Evolutionary conservation across 2,888 invertebrate genomes (phyloP).

Genomic region (Netelia melanura): DNA sequence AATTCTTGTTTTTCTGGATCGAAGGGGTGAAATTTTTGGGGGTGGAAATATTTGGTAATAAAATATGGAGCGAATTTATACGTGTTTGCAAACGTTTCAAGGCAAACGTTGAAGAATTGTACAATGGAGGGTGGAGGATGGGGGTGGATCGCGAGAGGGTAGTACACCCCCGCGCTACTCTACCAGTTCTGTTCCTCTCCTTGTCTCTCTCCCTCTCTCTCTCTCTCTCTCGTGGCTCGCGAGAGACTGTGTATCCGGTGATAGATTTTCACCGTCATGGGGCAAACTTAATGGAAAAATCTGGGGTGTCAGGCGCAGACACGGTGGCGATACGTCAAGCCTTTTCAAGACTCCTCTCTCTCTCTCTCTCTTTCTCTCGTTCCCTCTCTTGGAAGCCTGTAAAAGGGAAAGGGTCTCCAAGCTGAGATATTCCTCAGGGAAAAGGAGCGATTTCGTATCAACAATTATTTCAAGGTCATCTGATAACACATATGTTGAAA

Average conservation of each 20-base stretch:
- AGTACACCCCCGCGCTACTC: slow-evolving; percentile 21
- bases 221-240: slow-evolving; percentile 35
- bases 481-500: slow-evolving; percentile 33
- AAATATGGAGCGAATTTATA: slow-evolving; percentile 42
- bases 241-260: slow-evolving; percentile 80
- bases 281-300: slow-evolving; percentile 84
- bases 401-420: slow-evolving; percentile 53
- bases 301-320: slow-evolving; percentile 84
- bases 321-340: slow-evolving; percentile 83
- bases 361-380: slow-evolving; percentile 15
- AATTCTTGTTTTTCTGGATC: background rate
- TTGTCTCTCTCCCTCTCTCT: slow-evolving; percentile 13
- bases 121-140: slow-evolving; percentile 34
- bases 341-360: slow-evolving; percentile 73
- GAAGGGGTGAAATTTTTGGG: background rate
- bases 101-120: slow-evolving; percentile 49
- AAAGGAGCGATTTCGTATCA: slow-evolving; percentile 2
- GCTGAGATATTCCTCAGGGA: slow-evolving; percentile 33
- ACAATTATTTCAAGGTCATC: slow-evolving; percentile 43
- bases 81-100: slow-evolving; percentile 48
- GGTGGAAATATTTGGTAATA: slow-evolving; percentile 7
- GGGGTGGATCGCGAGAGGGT: slow-evolving; percentile 32
- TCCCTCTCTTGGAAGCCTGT: background rate
- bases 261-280: slow-evolving; percentile 82
- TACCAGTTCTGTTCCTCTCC: background rate